Evolutionary conservation across 2,797 vertebrate species (phyloP).

Genomic region (Orestias chungarensis): DNA sequence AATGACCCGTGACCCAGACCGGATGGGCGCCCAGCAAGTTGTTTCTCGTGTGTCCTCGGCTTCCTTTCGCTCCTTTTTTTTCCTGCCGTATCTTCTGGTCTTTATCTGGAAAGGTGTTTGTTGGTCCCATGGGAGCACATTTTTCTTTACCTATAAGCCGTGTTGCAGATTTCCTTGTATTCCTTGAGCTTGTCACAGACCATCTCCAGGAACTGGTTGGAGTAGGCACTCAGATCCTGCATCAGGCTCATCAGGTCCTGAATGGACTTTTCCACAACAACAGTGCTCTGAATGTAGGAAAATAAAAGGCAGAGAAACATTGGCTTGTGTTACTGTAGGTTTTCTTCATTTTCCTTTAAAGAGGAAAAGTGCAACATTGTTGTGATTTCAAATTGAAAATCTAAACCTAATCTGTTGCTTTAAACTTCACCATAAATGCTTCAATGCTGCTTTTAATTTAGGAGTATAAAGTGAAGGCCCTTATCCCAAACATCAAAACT

Average conservation of each 20-base stretch:
- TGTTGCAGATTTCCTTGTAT: constrained; percentile 93
- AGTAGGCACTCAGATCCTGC: constrained; percentile 95
- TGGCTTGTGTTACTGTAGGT: not conserved
- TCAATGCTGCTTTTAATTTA: no score
- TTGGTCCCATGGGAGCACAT: constrained; percentile 32
- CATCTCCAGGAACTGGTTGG: constrained; percentile 98
- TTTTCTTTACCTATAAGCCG: constrained; percentile 88
- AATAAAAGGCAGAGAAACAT: not conserved
- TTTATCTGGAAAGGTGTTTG: constrained; percentile 66
- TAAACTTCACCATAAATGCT: no score
- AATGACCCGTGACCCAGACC: constrained; percentile 69
- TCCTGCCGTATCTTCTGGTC: constrained; percentile 15
- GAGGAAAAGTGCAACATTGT: not conserved
- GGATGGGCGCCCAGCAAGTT: constrained; percentile 65
- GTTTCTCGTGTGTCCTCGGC: constrained; percentile 38
- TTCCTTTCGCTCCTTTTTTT: constrained; percentile 33
- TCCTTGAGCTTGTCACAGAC: constrained; percentile 98
- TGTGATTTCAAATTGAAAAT: not conserved
- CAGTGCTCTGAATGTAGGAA: constrained; percentile 85
- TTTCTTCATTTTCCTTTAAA: not conserved
- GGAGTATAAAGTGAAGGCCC: no score
- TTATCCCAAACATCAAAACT: not conserved
- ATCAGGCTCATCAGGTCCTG: constrained; percentile 97
- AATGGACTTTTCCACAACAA: constrained; percentile 96
- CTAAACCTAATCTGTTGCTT: no score